phyloP scores from a whole-genome alignment of 2,888 invertebrate species.

The Diadromus collaris region DNA sequence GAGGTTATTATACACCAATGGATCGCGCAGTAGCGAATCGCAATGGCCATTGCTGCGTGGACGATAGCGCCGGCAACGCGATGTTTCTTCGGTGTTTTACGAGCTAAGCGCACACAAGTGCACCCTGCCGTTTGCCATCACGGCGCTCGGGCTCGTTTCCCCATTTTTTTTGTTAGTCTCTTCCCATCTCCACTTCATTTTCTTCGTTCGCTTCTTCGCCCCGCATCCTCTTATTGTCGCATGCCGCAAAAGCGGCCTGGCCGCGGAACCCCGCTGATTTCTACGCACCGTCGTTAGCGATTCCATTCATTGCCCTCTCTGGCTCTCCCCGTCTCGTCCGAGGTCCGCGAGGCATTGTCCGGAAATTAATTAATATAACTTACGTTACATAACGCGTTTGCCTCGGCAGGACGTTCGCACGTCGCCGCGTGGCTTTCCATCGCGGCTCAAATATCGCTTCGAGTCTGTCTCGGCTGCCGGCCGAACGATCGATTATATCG shows the following conservation, averaged over 20 bases:
- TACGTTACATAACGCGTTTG: conserved; percentile 3
- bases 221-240: conserved; percentile 53
- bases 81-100: conserved; percentile 68
- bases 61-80: conserved; percentile 55
- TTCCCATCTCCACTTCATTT: conserved; percentile 24
- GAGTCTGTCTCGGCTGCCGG: conserved; percentile 37
- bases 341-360: conserved; percentile 26
- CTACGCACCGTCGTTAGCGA: conserved; percentile 45
- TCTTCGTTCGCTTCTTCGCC: conserved; percentile 27
- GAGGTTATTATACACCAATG: conserved; percentile 51
- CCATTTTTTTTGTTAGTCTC: conserved; percentile 23
- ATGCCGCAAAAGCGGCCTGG: conserved; percentile 48
- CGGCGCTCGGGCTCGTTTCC: conserved; percentile 28
- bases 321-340: neutral
- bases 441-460: neutral
- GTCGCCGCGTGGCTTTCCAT: neutral
- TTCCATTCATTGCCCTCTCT: conserved; percentile 39
- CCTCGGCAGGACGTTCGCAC: conserved; percentile 11
- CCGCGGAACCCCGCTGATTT: conserved; percentile 24
- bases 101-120: conserved; percentile 62
- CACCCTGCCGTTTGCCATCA: conserved; percentile 44
- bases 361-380: conserved; percentile 52
- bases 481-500: conserved; percentile 56
- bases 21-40: conserved; percentile 54
- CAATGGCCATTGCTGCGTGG: conserved; percentile 52